Percentiles rank a stretch among this genome's conserved stretches.
phyloP scores from a whole-genome alignment of 1,140 invertebrate species.

The Bombus confusus region DNA sequence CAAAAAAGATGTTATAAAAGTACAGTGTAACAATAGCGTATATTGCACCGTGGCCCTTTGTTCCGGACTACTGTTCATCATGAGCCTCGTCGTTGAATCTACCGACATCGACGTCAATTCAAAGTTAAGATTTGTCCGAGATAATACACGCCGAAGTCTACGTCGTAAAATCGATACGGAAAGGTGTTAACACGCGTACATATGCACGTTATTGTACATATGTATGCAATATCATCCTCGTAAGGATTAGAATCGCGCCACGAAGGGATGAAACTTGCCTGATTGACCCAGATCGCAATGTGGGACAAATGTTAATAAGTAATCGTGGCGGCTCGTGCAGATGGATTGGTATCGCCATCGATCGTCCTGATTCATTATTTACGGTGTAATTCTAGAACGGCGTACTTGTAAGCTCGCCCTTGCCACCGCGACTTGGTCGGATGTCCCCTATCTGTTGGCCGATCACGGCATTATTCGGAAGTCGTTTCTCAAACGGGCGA shows the following conservation, averaged over 20 bases:
- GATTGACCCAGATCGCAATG: constrained; percentile 70
- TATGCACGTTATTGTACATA: too few relatives aligned
- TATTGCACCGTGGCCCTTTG: too few relatives aligned
- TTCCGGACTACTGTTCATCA: too few relatives aligned
- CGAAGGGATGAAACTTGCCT: constrained; percentile 53
- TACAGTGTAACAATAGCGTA: too few relatives aligned
- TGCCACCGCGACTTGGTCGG: constrained; percentile 25
- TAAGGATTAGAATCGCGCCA: background rate
- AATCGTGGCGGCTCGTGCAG: constrained; percentile 65
- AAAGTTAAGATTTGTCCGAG: too few relatives aligned
- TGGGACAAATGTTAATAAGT: constrained; percentile 76
- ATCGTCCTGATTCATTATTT: constrained; percentile 74
- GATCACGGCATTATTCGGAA: constrained; percentile 33
- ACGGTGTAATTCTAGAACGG: constrained; percentile 62
- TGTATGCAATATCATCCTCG: background rate
- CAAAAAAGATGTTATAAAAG: too few relatives aligned
- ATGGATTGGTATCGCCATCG: constrained; percentile 70
- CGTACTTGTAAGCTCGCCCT: constrained; percentile 59
- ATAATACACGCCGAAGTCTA: too few relatives aligned
- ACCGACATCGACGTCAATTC: too few relatives aligned
- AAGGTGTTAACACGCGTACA: too few relatives aligned
- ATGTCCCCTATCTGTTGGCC: constrained; percentile 18
- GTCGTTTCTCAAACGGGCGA: constrained; percentile 9
- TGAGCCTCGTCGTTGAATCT: too few relatives aligned
- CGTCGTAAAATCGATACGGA: too few relatives aligned